These are phyloP conservation scores for Callocephalon fimbriatum DNA, from an alignment of 2,113 vertebrate genomes.

Conservation along the genomic window DNA sequence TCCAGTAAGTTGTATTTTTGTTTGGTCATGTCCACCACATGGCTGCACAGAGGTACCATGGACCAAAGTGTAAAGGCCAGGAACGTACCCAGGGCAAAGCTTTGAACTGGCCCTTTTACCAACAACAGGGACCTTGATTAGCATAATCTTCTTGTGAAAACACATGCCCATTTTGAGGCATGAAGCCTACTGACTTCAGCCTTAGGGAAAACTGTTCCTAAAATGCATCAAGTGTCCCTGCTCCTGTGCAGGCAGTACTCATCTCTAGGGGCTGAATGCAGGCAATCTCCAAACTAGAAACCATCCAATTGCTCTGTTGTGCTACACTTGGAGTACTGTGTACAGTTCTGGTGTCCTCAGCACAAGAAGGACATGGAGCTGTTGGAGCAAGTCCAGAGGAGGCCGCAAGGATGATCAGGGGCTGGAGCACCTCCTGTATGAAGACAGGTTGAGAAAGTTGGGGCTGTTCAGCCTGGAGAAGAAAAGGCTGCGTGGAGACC, in stretches of 20 bases:
- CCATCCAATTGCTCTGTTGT: not conserved
- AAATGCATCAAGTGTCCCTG: not conserved
- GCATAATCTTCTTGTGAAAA: not conserved
- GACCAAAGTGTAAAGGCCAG: not conserved
- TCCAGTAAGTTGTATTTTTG: not conserved
- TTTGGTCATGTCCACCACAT: not conserved
- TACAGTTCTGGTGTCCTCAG: not conserved
- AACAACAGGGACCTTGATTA: not conserved
- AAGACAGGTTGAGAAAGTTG: not conserved
- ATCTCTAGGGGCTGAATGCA: not conserved
- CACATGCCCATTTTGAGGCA: not conserved
- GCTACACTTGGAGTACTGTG: not conserved
- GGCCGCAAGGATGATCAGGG: not conserved
- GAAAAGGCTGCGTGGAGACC: not conserved
- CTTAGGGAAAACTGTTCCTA: not conserved
- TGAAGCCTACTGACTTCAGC: not conserved
- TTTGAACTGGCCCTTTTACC: not conserved
- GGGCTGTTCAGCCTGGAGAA: not conserved
- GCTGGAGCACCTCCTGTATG: not conserved
- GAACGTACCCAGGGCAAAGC: not conserved
- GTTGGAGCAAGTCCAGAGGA: not conserved
- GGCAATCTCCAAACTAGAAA: not conserved
- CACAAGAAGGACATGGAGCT: not conserved
- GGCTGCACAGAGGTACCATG: not conserved
- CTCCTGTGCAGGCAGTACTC: not conserved